Evolutionary conservation across 2,888 invertebrate genomes (phyloP).

Genomic region (Notodonta dromedarius): DNA sequence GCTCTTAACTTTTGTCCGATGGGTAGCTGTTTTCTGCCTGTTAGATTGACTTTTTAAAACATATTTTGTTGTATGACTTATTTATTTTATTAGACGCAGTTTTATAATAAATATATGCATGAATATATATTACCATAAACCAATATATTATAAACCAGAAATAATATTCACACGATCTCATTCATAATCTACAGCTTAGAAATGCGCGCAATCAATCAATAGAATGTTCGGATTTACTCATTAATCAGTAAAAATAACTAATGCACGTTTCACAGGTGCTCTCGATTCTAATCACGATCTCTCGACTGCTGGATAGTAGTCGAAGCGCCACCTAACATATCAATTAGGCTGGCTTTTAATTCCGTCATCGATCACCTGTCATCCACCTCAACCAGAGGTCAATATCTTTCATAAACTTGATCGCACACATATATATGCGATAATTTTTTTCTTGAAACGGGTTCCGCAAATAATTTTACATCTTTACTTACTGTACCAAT

Average conservation of each 20-base stretch:
- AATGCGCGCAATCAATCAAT: constrained; percentile 21
- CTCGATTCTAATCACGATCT: constrained; percentile 54
- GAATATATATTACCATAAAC: too few species aligned
- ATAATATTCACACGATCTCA: background rate
- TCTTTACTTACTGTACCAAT: constrained; percentile 19
- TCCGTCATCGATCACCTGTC: constrained; percentile 76
- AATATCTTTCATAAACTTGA: constrained; percentile 72
- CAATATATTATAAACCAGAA: background rate
- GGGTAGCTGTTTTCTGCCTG: constrained; percentile 34
- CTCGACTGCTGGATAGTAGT: constrained; percentile 46
- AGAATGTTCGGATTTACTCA: constrained; percentile 22
- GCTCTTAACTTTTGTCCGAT: constrained; percentile 49
- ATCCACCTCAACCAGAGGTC: constrained; percentile 72
- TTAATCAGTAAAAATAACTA: constrained; percentile 34
- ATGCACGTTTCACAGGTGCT: constrained; percentile 36
- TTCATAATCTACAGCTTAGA: constrained; percentile 3
- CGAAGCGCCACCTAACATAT: constrained; percentile 70
- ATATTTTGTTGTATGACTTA: background rate
- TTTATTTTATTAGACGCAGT: background rate
- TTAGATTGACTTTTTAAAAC: constrained; percentile 7
- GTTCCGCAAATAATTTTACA: constrained; percentile 54
- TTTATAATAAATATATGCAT: too few species aligned
- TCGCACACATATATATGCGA: constrained; percentile 46
- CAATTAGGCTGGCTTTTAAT: constrained; percentile 65
- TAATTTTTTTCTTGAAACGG: constrained; percentile 65